Conservation (phyloP, 2,888 invertebrate species). For the Plutella xylostella region DNA sequence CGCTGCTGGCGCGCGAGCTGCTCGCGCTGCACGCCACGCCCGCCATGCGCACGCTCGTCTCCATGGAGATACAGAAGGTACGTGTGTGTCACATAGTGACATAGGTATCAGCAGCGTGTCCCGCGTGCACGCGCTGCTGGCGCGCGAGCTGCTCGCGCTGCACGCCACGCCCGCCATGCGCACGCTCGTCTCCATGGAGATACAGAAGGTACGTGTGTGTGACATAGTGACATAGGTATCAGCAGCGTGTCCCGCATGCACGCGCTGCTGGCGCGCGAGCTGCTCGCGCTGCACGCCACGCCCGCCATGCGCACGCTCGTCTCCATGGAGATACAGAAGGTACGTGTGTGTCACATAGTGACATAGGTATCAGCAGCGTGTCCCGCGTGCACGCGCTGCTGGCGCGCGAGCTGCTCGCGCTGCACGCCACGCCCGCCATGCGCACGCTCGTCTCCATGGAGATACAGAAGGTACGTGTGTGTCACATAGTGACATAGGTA, state of each 20-base stretch:
- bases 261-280: slow-evolving; percentile 48
- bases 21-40: slow-evolving; percentile 48
- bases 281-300: slow-evolving; percentile 47
- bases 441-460: too few relatives aligned
- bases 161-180: slow-evolving; percentile 53
- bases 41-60: slow-evolving; percentile 50
- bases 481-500: too few relatives aligned
- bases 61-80: slow-evolving; percentile 54
- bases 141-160: slow-evolving; percentile 48
- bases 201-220: slow-evolving; percentile 47
- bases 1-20: slow-evolving; percentile 48
- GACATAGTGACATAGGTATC: too few relatives aligned
- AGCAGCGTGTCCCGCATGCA: slow-evolving; percentile 55
- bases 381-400: too few relatives aligned
- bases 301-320: slow-evolving; percentile 53
- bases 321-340: slow-evolving; percentile 53
- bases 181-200: slow-evolving; percentile 43
- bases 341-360: too few relatives aligned
- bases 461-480: too few relatives aligned
- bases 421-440: too few relatives aligned
- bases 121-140: slow-evolving; percentile 49
- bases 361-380: too few relatives aligned
- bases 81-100: too few relatives aligned
- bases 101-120: slow-evolving; percentile 53
- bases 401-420: too few relatives aligned